Evolutionary conservation across 1,140 invertebrate genomes (phyloP).

Genomic region (Tenebrio molitor): DNA sequence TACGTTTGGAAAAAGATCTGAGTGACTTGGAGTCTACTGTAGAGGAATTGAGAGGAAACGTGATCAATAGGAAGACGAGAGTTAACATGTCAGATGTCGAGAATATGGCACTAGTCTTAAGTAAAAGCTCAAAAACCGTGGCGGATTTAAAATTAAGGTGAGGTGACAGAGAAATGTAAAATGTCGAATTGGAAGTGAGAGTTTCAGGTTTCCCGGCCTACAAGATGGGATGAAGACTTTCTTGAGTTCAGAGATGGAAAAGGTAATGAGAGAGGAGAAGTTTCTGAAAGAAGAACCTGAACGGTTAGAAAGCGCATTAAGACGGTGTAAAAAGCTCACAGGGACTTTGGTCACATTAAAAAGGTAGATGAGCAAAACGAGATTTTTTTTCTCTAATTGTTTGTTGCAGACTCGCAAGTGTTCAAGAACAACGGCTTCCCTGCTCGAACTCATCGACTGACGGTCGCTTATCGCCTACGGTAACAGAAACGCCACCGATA

Average conservation of each 20-base stretch:
- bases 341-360: constrained; percentile 96
- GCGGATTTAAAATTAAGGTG: constrained; percentile 89
- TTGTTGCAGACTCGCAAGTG: constrained; percentile 86
- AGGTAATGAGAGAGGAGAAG: constrained; percentile 94
- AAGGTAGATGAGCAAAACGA: constrained; percentile 75
- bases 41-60: constrained; percentile 93
- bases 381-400: neutral
- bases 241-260: constrained; percentile 93
- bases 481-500: constrained; percentile 72
- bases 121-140: constrained; percentile 81
- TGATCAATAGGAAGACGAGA: constrained; percentile 93
- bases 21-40: constrained; percentile 95
- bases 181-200: neutral
- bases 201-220: constrained; percentile 82
- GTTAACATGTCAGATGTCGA: constrained; percentile 98
- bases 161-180: constrained; percentile 3
- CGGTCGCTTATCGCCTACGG: constrained; percentile 76
- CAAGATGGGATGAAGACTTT: constrained; percentile 91
- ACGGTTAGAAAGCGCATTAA: constrained; percentile 88
- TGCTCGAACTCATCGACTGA: constrained; percentile 72
- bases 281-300: constrained; percentile 97
- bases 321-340: constrained; percentile 95
- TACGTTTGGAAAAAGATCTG: constrained; percentile 91
- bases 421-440: constrained; percentile 92
- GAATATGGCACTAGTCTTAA: constrained; percentile 93